Evolutionary conservation across 2,797 vertebrate genomes (phyloP), one percentile per base, ranked within the genome.

Genomic region (Syngnathus acus): DNA sequence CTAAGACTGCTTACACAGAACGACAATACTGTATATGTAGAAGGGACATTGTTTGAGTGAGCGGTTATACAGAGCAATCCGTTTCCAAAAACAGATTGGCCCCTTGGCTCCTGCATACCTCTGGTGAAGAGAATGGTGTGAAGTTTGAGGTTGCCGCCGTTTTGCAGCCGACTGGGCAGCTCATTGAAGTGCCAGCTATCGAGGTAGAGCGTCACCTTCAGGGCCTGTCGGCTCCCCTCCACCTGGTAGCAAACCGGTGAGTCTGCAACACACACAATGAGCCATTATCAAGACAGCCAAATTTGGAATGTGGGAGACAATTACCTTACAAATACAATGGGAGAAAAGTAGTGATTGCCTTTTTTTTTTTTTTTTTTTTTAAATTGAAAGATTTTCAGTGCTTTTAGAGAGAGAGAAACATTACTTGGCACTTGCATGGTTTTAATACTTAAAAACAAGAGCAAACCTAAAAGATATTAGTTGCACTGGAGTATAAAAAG

Each of bases 101-200:
- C 26, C 26, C 6, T 50, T 50, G 2, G 6, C 50, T 10, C 19
- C 39, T 9, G 10, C 88, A 81, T 77, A 99, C 97, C 94, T 86
- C 92, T 92, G 53, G 94, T 96, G 83, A 99, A 99, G 55, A 99
- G 91, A 72, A 97, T 93, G 0, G 94, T 92, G 79, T 98, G 94
- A 40, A 99, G 91, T 74, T 94, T 94, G 73, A 99, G 87, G 86
- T 93, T 95, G 82, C 93, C 94, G 60, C 97, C 96, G 0, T 93
- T 94, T 82, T 97, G 92, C 78, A 99, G 90, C n/a, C 94, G 94
- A 67, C 92, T 91, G 55, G 97, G 97, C 79, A 99, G 90, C 89
- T 94, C 94, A 67, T 91, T 94, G 91, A 98, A 98, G 90, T 95
- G 95, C 86, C 93, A 95, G 87, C 93, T 95, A 85, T 98, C 94